A percentile compares a stretch with the other conserved stretches of the same genome.
phyloP scores from a whole-genome alignment of 2,888 invertebrate species.

The Scaptodrosophila latifasciaeformis region DNA sequence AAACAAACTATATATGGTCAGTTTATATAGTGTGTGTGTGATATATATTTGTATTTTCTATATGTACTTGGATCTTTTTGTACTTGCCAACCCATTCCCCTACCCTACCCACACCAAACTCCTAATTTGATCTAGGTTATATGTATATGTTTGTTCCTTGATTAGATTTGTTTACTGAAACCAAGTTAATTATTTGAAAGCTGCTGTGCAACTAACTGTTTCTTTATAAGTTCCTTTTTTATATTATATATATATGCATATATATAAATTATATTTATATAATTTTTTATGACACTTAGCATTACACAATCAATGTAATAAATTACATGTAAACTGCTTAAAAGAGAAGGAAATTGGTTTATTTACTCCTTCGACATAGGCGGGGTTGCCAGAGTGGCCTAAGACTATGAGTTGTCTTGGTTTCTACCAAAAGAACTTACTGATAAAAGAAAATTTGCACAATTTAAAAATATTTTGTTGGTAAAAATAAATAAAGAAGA shows the following conservation, averaged over 20 bases:
- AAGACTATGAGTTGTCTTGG: no score
- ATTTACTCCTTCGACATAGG: not conserved
- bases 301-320: slow-evolving; percentile 52
- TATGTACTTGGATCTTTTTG: slow-evolving; percentile 41
- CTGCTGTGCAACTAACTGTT: slow-evolving; percentile 20
- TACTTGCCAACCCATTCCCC: slow-evolving; percentile 42
- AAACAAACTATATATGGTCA: slow-evolving; percentile 1
- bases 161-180: no score
- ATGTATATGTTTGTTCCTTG: slow-evolving; percentile 32
- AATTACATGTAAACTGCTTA: slow-evolving; percentile 44
- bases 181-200: no score
- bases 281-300: slow-evolving; percentile 15
- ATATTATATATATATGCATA: not conserved
- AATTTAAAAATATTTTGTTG: no score
- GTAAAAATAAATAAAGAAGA: no score
- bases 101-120: no score
- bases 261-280: slow-evolving; percentile 1
- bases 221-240: slow-evolving; percentile 3
- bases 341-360: not conserved
- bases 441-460: no score
- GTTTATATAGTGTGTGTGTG: slow-evolving; percentile 20
- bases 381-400: not conserved
- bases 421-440: no score
- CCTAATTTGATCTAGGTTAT: not conserved
- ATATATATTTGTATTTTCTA: slow-evolving; percentile 30